Evolutionary conservation across 2,797 vertebrate species (phyloP).

Genomic region (Anguilla anguilla): DNA sequence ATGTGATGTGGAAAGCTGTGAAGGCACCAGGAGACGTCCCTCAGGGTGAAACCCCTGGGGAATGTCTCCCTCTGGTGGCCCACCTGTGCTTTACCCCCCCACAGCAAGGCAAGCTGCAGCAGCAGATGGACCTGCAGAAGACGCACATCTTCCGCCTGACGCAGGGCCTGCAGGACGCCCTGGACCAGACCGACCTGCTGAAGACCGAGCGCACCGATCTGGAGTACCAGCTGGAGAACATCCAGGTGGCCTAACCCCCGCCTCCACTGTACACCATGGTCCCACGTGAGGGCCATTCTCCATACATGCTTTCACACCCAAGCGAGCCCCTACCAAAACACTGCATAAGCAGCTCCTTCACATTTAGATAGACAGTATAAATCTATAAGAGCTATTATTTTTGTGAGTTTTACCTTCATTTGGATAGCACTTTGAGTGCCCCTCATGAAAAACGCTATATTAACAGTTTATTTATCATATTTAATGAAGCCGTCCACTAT

Average conservation of each 20-base stretch:
- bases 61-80: not conserved
- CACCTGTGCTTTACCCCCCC: slow-evolving; percentile 33
- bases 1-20: not conserved
- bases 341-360: not conserved
- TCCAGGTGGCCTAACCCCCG: slow-evolving; percentile 68
- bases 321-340: not conserved
- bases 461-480: not conserved
- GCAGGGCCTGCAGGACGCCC: slow-evolving; percentile 93
- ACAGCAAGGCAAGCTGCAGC: slow-evolving; percentile 96
- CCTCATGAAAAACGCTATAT: not conserved
- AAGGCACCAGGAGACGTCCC: not conserved
- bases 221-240: slow-evolving; percentile 86
- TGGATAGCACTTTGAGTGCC: not conserved
- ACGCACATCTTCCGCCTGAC: slow-evolving; percentile 97
- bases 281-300: not conserved
- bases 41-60: not conserved
- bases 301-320: not conserved
- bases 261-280: not conserved
- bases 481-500: not conserved
- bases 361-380: not conserved
- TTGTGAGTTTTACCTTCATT: not conserved
- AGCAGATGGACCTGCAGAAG: slow-evolving; percentile 98
- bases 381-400: not conserved
- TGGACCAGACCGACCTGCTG: slow-evolving; percentile 94
- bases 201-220: slow-evolving; percentile 96